phyloP scores from a whole-genome alignment of 2,888 invertebrate species.

The Trissolcus brochymenae region DNA sequence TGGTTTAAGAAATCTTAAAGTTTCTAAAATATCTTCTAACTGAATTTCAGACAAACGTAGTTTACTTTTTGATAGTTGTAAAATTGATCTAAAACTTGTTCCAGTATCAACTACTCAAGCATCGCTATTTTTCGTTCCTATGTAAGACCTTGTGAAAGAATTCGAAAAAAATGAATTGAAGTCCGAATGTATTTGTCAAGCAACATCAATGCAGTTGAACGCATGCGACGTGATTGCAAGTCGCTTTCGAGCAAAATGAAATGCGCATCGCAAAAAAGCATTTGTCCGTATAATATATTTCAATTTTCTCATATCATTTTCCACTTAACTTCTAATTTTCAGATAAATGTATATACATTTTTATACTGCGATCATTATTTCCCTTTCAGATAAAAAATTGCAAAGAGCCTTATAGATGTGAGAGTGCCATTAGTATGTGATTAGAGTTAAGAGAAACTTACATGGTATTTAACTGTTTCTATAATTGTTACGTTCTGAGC shows the following conservation, averaged over 20 bases:
- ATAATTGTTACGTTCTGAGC: slow-evolving; percentile 76
- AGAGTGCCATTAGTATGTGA: slow-evolving; percentile 66
- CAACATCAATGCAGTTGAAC: slow-evolving; percentile 74
- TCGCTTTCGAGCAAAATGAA: slow-evolving; percentile 46
- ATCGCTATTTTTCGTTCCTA: slow-evolving; percentile 18
- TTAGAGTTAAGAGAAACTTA: slow-evolving; percentile 71
- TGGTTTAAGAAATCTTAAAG: too few species aligned
- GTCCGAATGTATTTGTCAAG: slow-evolving; percentile 63
- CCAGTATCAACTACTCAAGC: slow-evolving; percentile 29
- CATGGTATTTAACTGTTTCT: slow-evolving; percentile 75
- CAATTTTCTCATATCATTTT: slow-evolving; percentile 16
- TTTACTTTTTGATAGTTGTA: not conserved
- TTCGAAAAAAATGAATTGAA: slow-evolving; percentile 9
- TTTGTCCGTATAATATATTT: slow-evolving; percentile 26
- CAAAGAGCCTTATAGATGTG: slow-evolving; percentile 23
- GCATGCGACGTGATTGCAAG: slow-evolving; percentile 64
- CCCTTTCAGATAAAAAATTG: not conserved
- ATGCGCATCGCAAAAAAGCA: slow-evolving; percentile 50
- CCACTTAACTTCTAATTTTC: not conserved
- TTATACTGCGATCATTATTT: not conserved
- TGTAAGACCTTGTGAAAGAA: slow-evolving; percentile 3
- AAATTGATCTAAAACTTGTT: not conserved
- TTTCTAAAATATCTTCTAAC: too few species aligned
- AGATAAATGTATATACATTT: not conserved
- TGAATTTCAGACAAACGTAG: too few species aligned